Conservation (phyloP, 2,797 vertebrate genomes). For the Sciurus vulgaris region DNA sequence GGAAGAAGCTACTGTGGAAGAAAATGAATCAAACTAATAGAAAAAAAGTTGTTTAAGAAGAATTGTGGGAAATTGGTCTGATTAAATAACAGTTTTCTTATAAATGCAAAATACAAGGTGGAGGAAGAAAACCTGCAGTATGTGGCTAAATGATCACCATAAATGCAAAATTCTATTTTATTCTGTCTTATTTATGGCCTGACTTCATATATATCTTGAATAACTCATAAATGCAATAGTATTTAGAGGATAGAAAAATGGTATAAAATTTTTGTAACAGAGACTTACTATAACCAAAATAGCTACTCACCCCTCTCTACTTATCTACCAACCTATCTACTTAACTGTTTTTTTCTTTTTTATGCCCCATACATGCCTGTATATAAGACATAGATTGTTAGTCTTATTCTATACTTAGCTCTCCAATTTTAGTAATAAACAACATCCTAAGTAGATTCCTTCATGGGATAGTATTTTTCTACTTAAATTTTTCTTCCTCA, state of each 20-base stretch:
- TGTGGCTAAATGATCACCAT: background rate
- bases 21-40: constrained; percentile 5
- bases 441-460: background rate
- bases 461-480: background rate
- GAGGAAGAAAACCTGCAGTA: background rate
- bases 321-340: background rate
- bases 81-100: background rate
- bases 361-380: background rate
- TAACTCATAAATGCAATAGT: background rate
- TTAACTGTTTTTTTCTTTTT: background rate
- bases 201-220: background rate
- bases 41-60: background rate
- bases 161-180: background rate
- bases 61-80: background rate
- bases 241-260: background rate
- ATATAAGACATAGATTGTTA: background rate
- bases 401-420: background rate
- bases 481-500: background rate
- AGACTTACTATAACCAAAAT: background rate
- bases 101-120: background rate
- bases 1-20: constrained; percentile 57
- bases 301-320: background rate
- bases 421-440: background rate
- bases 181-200: background rate
- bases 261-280: background rate